Evolutionary conservation across 2,113 vertebrate genomes (phyloP).

Genomic region (Regulus satrapa): DNA sequence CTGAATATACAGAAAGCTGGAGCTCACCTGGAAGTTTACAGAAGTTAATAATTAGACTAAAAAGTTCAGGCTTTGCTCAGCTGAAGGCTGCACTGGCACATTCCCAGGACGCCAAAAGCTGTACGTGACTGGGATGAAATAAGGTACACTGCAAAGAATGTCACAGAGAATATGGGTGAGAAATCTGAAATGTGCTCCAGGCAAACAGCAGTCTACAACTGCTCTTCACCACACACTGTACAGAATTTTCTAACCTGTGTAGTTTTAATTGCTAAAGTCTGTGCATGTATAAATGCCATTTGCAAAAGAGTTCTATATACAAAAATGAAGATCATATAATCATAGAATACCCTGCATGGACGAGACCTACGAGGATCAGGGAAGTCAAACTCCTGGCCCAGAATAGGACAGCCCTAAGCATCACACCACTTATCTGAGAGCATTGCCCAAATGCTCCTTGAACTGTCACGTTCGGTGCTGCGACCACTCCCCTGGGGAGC

Average conservation of each 20-base stretch:
- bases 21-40: neutral
- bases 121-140: neutral
- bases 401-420: neutral
- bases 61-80: neutral
- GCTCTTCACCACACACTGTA: neutral
- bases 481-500: neutral
- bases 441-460: neutral
- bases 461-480: neutral
- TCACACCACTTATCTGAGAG: neutral
- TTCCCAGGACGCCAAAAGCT: neutral
- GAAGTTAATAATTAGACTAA: conserved; percentile 53
- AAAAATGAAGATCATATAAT: neutral
- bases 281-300: neutral
- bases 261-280: neutral
- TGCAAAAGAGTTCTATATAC: neutral
- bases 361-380: neutral
- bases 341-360: neutral
- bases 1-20: neutral
- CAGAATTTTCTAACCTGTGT: neutral
- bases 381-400: neutral
- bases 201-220: neutral
- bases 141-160: neutral
- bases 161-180: neutral
- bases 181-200: neutral
- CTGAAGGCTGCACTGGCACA: neutral